Conservation (phyloP, 2,113 vertebrate species). For the Rhynchomys soricoides region DNA sequence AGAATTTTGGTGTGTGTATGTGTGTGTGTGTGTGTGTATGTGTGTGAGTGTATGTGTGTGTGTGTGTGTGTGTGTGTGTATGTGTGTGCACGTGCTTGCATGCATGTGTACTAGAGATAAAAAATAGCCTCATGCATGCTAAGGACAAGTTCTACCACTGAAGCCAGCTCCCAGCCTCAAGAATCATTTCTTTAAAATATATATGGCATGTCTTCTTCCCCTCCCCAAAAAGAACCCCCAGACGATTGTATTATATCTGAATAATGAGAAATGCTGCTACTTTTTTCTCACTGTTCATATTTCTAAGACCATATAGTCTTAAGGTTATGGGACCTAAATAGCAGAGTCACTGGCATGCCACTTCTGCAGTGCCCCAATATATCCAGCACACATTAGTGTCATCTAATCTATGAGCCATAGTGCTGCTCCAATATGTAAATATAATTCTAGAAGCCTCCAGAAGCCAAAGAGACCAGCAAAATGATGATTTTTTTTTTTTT, state of each 20-base stretch:
- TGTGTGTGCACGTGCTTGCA: background rate
- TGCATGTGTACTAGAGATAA: background rate
- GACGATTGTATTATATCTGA: background rate
- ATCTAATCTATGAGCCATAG: background rate
- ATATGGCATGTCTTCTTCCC: background rate
- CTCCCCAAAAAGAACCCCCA: background rate
- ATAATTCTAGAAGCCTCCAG: background rate
- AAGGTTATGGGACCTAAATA: background rate
- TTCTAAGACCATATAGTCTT: background rate
- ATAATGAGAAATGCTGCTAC: background rate
- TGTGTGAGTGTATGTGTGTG: no score
- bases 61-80: background rate
- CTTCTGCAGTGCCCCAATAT: background rate
- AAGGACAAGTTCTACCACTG: background rate
- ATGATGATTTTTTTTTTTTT: background rate
- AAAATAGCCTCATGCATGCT: background rate
- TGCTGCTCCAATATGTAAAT: background rate
- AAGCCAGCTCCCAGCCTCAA: background rate
- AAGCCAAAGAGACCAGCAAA: background rate
- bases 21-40: no score
- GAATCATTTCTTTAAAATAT: background rate
- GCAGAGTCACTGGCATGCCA: background rate
- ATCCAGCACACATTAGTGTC: background rate
- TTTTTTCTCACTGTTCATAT: conserved; percentile 8
- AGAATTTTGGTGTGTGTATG: background rate